phyloP scores from a whole-genome alignment of 2,113 vertebrate genomes.

The Trichechus manatus region DNA sequence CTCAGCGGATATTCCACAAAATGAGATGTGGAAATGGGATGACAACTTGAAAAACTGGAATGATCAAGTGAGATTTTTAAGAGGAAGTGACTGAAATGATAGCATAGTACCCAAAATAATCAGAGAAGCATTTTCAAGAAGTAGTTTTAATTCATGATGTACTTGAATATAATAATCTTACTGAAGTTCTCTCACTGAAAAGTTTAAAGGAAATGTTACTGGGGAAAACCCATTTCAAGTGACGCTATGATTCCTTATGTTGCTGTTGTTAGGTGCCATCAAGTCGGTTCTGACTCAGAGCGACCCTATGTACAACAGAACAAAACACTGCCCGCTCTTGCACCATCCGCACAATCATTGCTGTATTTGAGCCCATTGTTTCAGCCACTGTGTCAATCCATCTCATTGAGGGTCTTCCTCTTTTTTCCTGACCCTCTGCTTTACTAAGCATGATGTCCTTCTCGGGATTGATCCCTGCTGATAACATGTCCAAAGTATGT shows the following conservation, averaged over 20 bases:
- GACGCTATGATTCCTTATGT: not conserved
- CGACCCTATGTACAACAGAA: no score
- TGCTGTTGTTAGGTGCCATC: no score
- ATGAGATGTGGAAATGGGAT: slow-evolving; percentile 20
- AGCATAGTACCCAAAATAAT: not conserved
- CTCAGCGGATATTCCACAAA: not conserved
- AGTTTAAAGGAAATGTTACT: not conserved
- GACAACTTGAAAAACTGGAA: not conserved
- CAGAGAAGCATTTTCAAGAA: slow-evolving; percentile 19
- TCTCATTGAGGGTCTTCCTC: no score
- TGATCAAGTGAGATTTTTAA: not conserved
- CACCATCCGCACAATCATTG: no score
- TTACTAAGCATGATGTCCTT: no score
- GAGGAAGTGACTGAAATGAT: not conserved
- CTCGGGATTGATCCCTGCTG: no score
- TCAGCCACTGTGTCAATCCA: no score
- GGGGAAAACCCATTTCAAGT: not conserved
- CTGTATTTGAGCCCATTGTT: no score
- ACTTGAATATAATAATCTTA: not conserved
- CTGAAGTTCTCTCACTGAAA: not conserved
- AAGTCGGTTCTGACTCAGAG: no score
- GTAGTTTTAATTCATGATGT: slow-evolving; percentile 19
- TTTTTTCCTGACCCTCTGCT: no score
- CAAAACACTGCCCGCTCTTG: no score
- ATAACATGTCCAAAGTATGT: no score